phyloP scores from a whole-genome alignment of 1,140 invertebrate species.

The Chymomyza costata region DNA sequence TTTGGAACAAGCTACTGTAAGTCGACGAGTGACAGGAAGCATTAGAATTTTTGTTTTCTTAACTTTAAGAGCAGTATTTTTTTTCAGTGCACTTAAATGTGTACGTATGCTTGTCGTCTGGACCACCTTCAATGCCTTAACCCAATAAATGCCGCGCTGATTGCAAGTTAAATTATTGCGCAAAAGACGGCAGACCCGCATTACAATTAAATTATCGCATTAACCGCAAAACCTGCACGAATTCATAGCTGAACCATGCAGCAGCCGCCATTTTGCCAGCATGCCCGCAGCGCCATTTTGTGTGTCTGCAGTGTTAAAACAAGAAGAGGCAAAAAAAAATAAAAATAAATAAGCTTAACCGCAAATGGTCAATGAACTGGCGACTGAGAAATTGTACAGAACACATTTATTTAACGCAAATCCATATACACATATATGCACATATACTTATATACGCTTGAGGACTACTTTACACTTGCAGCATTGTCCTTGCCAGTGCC shows the following conservation, averaged over 20 bases:
- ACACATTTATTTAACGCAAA: slow-evolving; percentile 47
- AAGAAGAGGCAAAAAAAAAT: slow-evolving; percentile 3
- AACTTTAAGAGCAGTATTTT: background rate
- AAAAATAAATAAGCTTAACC: slow-evolving; percentile 10
- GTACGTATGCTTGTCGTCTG: background rate
- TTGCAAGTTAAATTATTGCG: slow-evolving; percentile 70
- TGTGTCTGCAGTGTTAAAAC: slow-evolving; percentile 15
- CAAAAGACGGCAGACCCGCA: slow-evolving; percentile 52
- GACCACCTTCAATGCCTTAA: slow-evolving; percentile 51
- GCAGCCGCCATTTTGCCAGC: slow-evolving; percentile 17
- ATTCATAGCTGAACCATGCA: slow-evolving; percentile 4
- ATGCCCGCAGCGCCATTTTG: slow-evolving; percentile 34
- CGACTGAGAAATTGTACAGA: slow-evolving; percentile 36
- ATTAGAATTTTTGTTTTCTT: too few relatives aligned
- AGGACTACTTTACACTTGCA: slow-evolving; percentile 40
- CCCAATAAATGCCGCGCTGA: slow-evolving; percentile 68
- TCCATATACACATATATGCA: slow-evolving; percentile 1
- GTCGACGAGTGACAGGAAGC: too few relatives aligned
- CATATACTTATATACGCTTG: slow-evolving; percentile 24
- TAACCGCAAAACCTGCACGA: slow-evolving; percentile 57
- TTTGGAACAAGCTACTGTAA: too few relatives aligned
- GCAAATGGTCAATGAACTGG: slow-evolving; percentile 42
- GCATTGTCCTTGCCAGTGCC: slow-evolving; percentile 51
- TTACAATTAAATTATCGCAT: slow-evolving; percentile 73
- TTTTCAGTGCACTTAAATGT: background rate